These are phyloP conservation scores for Oncorhynchus keta DNA, from an alignment of 2,113 vertebrate genomes.

Conservation along the genomic window DNA sequence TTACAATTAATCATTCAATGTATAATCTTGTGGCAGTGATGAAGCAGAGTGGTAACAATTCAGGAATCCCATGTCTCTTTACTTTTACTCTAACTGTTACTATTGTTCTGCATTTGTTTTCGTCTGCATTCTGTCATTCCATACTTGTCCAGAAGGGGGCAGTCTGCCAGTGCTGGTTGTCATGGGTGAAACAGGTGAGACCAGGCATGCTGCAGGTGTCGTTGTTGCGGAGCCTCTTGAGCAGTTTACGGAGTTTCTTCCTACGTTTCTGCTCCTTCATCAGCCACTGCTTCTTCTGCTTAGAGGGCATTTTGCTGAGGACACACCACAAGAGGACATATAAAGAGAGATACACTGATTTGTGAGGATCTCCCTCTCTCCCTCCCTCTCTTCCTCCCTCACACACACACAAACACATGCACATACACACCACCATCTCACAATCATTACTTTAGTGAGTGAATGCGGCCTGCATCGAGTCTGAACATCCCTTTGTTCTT, in stretches of 20 bases:
- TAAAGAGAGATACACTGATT: not conserved
- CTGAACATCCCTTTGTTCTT: conserved; percentile 80
- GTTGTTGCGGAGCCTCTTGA: conserved; percentile 91
- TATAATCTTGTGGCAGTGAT: too few relatives aligned
- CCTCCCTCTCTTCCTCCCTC: not conserved
- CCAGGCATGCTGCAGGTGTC: conserved; percentile 98
- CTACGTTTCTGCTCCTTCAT: conserved; percentile 88
- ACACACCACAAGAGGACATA: not conserved
- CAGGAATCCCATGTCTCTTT: too few relatives aligned
- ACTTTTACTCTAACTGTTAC: too few relatives aligned
- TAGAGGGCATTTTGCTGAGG: conserved; percentile 78
- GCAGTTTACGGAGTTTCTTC: conserved; percentile 93
- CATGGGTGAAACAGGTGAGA: conserved; percentile 95
- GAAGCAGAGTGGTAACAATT: too few relatives aligned
- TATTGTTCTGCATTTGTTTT: not conserved
- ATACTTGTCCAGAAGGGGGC: conserved; percentile 95
- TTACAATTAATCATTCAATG: not conserved
- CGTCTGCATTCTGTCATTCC: conserved; percentile 28
- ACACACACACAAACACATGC: not conserved
- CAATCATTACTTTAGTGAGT: conserved; percentile 81
- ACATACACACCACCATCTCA: not conserved
- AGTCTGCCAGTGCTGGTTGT: conserved; percentile 98
- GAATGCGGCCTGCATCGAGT: conserved; percentile 73
- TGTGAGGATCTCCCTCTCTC: not conserved
- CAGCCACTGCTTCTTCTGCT: conserved; percentile 85